Evolutionary conservation across 1,140 invertebrate genomes (phyloP), one percentile per base, ranked within the genome.

Genomic region (Adelges cooleyi): DNA sequence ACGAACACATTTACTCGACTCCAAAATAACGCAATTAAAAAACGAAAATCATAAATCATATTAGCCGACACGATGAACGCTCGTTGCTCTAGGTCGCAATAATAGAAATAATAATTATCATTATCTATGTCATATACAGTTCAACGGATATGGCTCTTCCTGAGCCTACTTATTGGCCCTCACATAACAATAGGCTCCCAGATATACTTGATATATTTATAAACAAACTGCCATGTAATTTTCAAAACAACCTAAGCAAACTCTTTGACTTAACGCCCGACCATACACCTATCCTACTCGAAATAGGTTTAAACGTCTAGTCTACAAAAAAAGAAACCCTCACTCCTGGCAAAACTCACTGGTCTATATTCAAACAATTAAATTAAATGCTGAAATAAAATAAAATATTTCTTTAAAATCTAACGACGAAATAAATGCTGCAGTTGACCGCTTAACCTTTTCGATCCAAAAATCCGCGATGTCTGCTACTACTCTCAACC

Each of bases 1-100:
- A 38, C 33, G 20, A 46, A 54, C 23, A 66, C 36, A 20, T 42
- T 56, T 44, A 66, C 29, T 66, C 65, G 36, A 46, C 20, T 6
- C 5, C 29, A 33, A 33, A 33, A 33, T 11, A 33, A 33, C 11
- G 11, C 29, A 33, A 5, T 11, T 11, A 33, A 11, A 33, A 33
- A 33, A 33, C 29, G 29, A 33, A 33, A 11, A 33, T 33, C n/a
- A n/a, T n/a, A n/a, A n/a, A n/a, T n/a, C n/a, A n/a, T n/a, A n/a
- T n/a, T n/a, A n/a, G n/a, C n/a, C n/a, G n/a, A n/a, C n/a, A n/a
- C n/a, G n/a, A n/a, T n/a, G n/a, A n/a, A n/a, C n/a, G n/a, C n/a
- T n/a, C n/a, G n/a, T n/a, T n/a, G n/a, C n/a, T n/a, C n/a, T n/a
- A n/a, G n/a, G n/a, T n/a, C n/a, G n/a, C n/a, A n/a, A n/a, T n/a